These are phyloP conservation scores for Sturmia bella DNA, from an alignment of 2,888 invertebrate species.

Conservation along the genomic window DNA sequence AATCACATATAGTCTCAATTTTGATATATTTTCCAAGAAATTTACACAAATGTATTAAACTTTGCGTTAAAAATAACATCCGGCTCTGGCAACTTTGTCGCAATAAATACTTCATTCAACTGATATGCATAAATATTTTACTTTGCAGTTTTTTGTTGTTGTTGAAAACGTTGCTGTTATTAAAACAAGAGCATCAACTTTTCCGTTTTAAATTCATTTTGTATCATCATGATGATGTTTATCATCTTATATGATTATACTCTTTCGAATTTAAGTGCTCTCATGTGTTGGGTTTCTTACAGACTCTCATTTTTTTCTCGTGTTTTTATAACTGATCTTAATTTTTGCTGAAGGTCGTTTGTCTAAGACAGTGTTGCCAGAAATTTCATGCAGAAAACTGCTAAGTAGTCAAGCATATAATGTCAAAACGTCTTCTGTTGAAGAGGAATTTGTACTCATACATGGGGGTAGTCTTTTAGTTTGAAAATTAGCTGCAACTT, in stretches of 20 bases:
- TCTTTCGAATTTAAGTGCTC: conserved; percentile 11
- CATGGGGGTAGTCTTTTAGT: too few relatives aligned
- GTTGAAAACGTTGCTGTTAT: conserved; percentile 4
- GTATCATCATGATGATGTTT: conserved; percentile 44
- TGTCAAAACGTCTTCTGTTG: too few relatives aligned
- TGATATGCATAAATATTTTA: conserved; percentile 27
- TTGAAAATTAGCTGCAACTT: too few relatives aligned
- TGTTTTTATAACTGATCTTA: conserved; percentile 45
- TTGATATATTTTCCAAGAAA: too few relatives aligned
- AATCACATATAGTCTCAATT: too few relatives aligned
- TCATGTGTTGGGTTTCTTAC: not conserved
- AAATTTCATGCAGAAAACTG: too few relatives aligned
- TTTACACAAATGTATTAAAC: too few relatives aligned
- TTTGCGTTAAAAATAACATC: not conserved
- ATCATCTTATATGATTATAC: conserved; percentile 24
- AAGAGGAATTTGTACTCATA: too few relatives aligned
- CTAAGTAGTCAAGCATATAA: too few relatives aligned
- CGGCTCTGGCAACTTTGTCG: conserved; percentile 29
- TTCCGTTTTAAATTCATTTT: conserved; percentile 38
- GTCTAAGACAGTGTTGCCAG: too few relatives aligned
- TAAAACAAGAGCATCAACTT: conserved; percentile 35
- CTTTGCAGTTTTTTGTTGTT: conserved; percentile 1
- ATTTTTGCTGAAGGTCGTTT: conserved; percentile 64
- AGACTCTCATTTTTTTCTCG: conserved; percentile 28
- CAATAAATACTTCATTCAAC: conserved; percentile 4